Evolutionary conservation across 1,140 invertebrate genomes (phyloP).

Genomic region (Diprion similis): DNA sequence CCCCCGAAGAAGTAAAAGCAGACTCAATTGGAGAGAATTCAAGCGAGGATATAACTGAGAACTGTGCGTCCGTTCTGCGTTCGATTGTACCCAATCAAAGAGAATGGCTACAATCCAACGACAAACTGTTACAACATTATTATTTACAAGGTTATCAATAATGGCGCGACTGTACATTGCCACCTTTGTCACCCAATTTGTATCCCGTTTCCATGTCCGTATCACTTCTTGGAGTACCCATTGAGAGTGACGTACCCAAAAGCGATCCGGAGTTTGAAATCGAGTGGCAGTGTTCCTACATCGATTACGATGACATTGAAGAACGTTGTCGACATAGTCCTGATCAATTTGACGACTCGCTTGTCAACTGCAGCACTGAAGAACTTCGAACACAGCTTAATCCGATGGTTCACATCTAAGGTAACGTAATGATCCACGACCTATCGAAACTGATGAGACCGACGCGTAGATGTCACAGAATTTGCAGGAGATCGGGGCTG

Average conservation of each 20-base stretch:
- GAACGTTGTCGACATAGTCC: neutral
- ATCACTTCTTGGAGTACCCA: neutral
- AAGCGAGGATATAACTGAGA: neutral
- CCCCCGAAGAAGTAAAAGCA: too few species aligned
- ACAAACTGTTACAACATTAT: too few species aligned
- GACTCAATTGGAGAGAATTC: neutral
- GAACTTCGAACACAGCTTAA: neutral
- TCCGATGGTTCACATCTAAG: neutral
- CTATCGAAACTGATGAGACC: neutral
- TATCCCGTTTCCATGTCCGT: neutral
- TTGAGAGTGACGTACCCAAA: neutral
- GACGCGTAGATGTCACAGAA: neutral
- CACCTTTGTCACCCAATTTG: neutral
- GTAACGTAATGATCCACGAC: neutral
- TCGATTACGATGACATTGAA: neutral
- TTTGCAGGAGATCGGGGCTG: neutral
- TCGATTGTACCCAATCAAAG: neutral
- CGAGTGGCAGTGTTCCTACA: neutral
- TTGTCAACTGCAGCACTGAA: neutral
- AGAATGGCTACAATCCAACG: neutral
- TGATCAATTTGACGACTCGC: neutral
- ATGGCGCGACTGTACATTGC: neutral
- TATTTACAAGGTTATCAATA: neutral
- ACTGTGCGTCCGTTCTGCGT: neutral
- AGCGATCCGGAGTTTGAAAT: neutral